phyloP scores from a whole-genome alignment of 1,140 invertebrate genomes.

The Anoplophora glabripennis region DNA sequence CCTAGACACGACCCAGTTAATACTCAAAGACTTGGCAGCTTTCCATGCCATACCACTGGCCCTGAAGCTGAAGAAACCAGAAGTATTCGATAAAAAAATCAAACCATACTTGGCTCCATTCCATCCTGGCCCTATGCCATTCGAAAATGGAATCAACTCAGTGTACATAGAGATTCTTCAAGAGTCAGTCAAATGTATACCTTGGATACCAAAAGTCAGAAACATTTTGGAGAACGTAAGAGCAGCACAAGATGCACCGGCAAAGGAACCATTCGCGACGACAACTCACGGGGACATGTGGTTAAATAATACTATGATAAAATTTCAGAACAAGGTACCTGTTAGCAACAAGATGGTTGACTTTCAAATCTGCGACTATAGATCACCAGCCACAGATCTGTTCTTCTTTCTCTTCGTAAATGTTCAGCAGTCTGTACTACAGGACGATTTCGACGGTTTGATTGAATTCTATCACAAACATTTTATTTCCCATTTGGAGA shows the following conservation, averaged over 20 bases:
- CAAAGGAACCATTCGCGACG: conserved; percentile 51
- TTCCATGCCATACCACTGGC: too few relatives aligned
- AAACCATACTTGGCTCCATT: conserved; percentile 33
- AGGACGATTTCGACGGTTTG: too few relatives aligned
- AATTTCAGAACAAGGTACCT: too few relatives aligned
- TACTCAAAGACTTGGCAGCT: too few relatives aligned
- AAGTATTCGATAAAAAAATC: conserved; percentile 47
- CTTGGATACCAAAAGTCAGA: conserved; percentile 9
- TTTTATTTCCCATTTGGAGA: too few relatives aligned
- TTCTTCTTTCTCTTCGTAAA: conserved; percentile 56
- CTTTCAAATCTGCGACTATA: conserved; percentile 54
- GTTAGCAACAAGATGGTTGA: too few relatives aligned
- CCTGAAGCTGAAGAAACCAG: too few relatives aligned
- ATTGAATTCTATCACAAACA: too few relatives aligned
- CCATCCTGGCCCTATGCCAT: neutral
- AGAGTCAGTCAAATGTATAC: conserved; percentile 1
- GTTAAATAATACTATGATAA: too few relatives aligned
- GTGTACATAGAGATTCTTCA: neutral
- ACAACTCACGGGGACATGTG: too few relatives aligned
- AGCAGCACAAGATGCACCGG: neutral
- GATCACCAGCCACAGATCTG: conserved; percentile 53
- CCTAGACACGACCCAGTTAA: too few relatives aligned
- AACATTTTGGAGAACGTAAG: conserved; percentile 7
- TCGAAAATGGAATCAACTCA: neutral
- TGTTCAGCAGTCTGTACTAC: conserved; percentile 42